phyloP scores from a whole-genome alignment of 2,113 vertebrate genomes.

The Rhombomys opimus region DNA sequence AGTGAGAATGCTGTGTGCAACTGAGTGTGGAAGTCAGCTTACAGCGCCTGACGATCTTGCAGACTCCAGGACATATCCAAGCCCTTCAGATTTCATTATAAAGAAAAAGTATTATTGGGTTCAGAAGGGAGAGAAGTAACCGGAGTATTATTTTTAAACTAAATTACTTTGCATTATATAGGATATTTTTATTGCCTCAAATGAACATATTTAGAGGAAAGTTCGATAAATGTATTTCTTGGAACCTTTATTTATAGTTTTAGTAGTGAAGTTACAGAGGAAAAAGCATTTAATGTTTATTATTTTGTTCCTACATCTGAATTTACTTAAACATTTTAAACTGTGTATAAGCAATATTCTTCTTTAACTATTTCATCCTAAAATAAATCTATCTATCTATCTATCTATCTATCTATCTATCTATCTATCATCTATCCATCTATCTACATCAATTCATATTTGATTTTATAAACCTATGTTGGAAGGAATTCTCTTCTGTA shows the following conservation, averaged over 20 bases:
- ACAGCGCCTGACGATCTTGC: background rate
- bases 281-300: slow-evolving; percentile 12
- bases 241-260: slow-evolving; percentile 23
- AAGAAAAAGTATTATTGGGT: background rate
- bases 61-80: background rate
- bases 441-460: background rate
- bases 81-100: background rate
- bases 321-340: background rate
- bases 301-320: background rate
- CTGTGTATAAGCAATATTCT: background rate
- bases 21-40: background rate
- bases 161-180: background rate
- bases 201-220: background rate
- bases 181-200: background rate
- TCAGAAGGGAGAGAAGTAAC: background rate
- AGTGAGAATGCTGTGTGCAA: background rate
- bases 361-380: slow-evolving; percentile 34
- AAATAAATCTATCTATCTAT: background rate
- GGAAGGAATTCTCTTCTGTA: slow-evolving; percentile 2
- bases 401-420: no score
- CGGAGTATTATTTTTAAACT: background rate
- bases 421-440: no score
- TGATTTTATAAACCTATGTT: slow-evolving; percentile 42
- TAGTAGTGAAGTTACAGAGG: slow-evolving; percentile 9
- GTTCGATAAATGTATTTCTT: slow-evolving; percentile 30